A percentile compares a stretch with the other conserved stretches of the same genome.
Evolutionary conservation across 2,888 invertebrate species (phyloP).

Genomic region (Apodemia zela): DNA sequence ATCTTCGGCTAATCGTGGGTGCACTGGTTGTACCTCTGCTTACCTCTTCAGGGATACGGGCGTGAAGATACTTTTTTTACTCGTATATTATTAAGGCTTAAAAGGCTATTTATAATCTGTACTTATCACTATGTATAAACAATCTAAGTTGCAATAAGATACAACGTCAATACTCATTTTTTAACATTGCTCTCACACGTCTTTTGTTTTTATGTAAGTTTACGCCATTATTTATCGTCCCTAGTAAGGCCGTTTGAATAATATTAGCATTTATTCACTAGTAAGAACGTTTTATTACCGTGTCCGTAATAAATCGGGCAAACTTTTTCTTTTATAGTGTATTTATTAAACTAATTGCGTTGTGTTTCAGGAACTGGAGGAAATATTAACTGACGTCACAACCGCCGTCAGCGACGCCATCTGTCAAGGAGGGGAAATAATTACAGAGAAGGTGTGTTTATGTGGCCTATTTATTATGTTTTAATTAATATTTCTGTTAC

Average conservation of each 20-base stretch:
- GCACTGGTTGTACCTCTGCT: too few relatives aligned
- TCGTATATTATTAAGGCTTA: too few relatives aligned
- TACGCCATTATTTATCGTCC: conserved; percentile 1
- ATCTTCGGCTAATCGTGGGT: too few relatives aligned
- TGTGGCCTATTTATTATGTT: background rate
- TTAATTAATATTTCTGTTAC: background rate
- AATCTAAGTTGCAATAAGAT: too few relatives aligned
- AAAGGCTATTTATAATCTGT: too few relatives aligned
- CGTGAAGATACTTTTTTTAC: too few relatives aligned
- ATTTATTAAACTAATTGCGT: conserved; percentile 23
- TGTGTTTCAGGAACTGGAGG: conserved; percentile 90
- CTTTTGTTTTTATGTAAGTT: conserved; percentile 2
- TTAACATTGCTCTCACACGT: background rate
- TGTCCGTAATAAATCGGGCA: conserved; percentile 6
- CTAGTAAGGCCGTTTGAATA: conserved; percentile 13
- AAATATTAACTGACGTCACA: conserved; percentile 94
- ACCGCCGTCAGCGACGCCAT: conserved; percentile 93
- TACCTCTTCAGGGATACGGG: too few relatives aligned
- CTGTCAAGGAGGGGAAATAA: conserved; percentile 91
- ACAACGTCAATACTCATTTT: background rate
- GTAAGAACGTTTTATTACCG: conserved; percentile 22
- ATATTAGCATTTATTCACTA: conserved; percentile 14
- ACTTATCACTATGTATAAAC: too few relatives aligned
- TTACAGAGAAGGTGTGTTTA: conserved; percentile 86
- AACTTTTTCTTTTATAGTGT: conserved; percentile 10